phyloP scores from a whole-genome alignment of 1,140 invertebrate species.

The Pararge aegeria region DNA sequence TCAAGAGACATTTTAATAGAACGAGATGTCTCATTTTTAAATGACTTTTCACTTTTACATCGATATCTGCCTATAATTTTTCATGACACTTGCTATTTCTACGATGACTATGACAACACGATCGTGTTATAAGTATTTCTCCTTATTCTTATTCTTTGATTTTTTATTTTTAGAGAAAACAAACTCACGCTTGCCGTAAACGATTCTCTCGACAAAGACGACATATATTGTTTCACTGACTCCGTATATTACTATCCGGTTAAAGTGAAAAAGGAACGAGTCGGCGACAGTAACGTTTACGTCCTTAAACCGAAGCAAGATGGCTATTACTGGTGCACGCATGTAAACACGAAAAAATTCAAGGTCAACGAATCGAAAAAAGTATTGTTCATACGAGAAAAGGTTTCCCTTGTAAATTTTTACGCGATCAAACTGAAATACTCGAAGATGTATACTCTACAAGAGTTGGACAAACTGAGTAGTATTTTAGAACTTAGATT shows the following conservation, averaged over 20 bases:
- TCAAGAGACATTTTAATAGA: no score
- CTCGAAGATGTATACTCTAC: conserved; percentile 18
- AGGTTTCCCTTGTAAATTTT: conserved; percentile 41
- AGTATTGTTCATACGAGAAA: conserved; percentile 55
- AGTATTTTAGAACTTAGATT: conserved; percentile 44
- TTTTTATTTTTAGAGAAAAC: conserved; percentile 44
- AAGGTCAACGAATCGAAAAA: conserved; percentile 53
- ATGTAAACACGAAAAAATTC: conserved; percentile 50
- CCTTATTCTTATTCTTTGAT: conserved; percentile 5
- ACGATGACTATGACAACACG: no score
- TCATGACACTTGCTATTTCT: no score
- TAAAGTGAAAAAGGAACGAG: conserved; percentile 36
- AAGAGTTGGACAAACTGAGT: conserved; percentile 40
- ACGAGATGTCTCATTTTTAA: no score
- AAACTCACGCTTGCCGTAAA: conserved; percentile 46
- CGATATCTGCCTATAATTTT: no score
- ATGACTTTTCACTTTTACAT: no score
- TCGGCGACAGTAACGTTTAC: conserved; percentile 35
- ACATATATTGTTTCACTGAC: conserved; percentile 68
- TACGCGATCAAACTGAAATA: conserved; percentile 52
- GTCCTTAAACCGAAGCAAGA: conserved; percentile 47
- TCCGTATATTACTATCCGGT: conserved; percentile 51
- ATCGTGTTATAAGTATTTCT: no score
- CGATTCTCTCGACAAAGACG: conserved; percentile 39
- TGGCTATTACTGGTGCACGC: conserved; percentile 73